A percentile compares a stretch with the other conserved stretches of the same genome.
Conservation (phyloP, 2,113 vertebrate species). For the Platichthys stellatus region DNA sequence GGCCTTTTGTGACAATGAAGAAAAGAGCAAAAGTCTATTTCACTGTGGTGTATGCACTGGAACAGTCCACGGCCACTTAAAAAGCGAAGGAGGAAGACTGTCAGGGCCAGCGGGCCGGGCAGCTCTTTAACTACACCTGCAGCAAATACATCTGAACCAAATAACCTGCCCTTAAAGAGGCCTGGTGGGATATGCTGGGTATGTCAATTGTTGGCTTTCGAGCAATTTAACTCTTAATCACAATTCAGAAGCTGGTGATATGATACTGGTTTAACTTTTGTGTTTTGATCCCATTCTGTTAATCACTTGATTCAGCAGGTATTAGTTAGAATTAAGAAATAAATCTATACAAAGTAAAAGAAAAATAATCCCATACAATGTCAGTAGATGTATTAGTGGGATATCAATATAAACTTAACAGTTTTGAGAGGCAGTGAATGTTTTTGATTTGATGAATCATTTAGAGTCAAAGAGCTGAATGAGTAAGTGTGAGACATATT, state of each 20-base stretch:
- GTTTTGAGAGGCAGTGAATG: no score
- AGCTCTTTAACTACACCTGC: constrained; percentile 74
- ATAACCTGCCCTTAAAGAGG: constrained; percentile 50
- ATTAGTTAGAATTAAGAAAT: no score
- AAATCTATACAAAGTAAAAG: no score
- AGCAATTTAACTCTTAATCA: constrained; percentile 25
- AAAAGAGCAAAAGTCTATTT: constrained; percentile 82
- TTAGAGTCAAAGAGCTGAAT: no score
- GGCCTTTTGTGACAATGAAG: constrained; percentile 83
- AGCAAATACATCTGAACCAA: constrained; percentile 63
- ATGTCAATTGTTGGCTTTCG: constrained; percentile 35
- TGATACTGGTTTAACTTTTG: neutral
- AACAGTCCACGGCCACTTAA: constrained; percentile 74
- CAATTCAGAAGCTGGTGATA: constrained; percentile 13
- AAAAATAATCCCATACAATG: no score
- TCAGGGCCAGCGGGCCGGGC: constrained; percentile 46
- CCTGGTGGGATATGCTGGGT: constrained; percentile 29
- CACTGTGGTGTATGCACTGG: constrained; percentile 72
- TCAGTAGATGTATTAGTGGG: no score
- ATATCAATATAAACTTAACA: no score
- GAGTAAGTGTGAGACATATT: no score
- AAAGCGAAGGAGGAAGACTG: constrained; percentile 63
- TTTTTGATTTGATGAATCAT: no score
- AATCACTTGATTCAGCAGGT: no score
- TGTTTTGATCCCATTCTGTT: no score